Evolutionary conservation across 2,888 invertebrate genomes (phyloP).

Genomic region (Desoria tigrina): DNA sequence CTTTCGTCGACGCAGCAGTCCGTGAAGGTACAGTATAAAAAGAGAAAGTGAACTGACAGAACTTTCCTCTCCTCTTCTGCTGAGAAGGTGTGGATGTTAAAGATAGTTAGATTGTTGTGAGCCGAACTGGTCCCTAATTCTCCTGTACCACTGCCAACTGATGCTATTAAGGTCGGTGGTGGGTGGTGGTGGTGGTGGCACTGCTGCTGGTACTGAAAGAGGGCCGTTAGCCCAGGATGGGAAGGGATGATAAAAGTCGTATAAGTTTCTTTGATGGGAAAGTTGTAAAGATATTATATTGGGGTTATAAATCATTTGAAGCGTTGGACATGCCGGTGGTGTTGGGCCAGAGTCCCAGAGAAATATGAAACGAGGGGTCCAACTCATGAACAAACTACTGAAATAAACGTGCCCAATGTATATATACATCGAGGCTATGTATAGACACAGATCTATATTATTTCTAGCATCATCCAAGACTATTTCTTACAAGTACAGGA

Average conservation of each 20-base stretch:
- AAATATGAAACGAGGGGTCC: too few relatives aligned
- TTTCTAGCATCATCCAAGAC: too few relatives aligned
- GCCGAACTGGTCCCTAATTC: too few relatives aligned
- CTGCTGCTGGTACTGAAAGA: background rate
- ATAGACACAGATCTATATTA: too few relatives aligned
- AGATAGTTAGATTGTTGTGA: slow-evolving; percentile 9
- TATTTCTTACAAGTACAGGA: too few relatives aligned
- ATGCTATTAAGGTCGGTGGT: too few relatives aligned
- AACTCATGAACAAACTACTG: background rate
- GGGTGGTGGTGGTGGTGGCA: background rate
- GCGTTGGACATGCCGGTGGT: slow-evolving; percentile 1
- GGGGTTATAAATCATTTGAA: slow-evolving; percentile 41
- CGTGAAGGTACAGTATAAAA: too few relatives aligned
- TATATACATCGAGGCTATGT: too few relatives aligned
- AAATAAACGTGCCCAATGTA: background rate
- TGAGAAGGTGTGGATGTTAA: slow-evolving; percentile 1
- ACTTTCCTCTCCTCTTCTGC: background rate
- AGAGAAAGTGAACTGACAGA: background rate
- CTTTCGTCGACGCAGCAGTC: too few relatives aligned
- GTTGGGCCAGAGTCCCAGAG: too few relatives aligned
- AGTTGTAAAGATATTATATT: slow-evolving; percentile 45
- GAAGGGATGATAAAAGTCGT: slow-evolving; percentile 15
- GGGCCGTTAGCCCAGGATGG: background rate
- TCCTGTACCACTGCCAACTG: background rate
- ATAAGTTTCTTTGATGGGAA: slow-evolving; percentile 42